Base-by-base conservation (phyloP, 2,113 vertebrate genomes). In the Seriola aureovittata region DNA sequence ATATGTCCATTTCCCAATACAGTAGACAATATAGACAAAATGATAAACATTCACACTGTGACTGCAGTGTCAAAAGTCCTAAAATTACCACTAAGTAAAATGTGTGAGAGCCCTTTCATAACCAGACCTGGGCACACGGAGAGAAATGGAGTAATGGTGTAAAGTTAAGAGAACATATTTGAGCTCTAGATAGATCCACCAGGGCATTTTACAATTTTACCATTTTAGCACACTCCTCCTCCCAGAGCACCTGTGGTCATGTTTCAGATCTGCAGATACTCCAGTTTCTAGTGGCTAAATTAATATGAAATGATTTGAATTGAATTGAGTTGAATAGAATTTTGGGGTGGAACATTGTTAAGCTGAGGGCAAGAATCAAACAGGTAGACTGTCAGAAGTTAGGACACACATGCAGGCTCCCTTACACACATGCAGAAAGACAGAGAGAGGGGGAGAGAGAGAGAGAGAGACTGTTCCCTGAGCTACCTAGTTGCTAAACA, bases 401-500 rank as follows among this genome's bases (percentile, higher is more conserved):
- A 63, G 57, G 38, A 19, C 14, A 34, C 44, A 62, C 1, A 46
- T 21, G n/a, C 9, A 59, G 0, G 14, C 54, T 38, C 42, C 36
- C 23, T 16, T 8, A 48, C 48, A 19, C 13, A 69, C n/a, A 40
- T 54, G 21, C 25, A 55, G 64, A 70, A 42, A 50, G 44, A 58
- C 0, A 34, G 32, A 74, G 44, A 25, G 16, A 23, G 21, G 25
- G 19, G 34, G 42, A 32, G 21, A 34, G 19, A 34, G 50, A 40
- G 25, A 68, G n/a, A 46, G 54, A 78, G 19, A 54, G 14, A 4
- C 6, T 62, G 77, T 54, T 90, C 87, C 80, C 80, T 62, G 54
- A 81, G 81, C 78, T 85, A 86, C 86, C 80, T 74, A 73, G 78
- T 67, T 88, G 91, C 83, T 91, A 90, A 91, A 92, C 74, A 66